A percentile compares a stretch with the other conserved stretches of the same genome.
phyloP scores from a whole-genome alignment of 1,140 invertebrate species.

The Glossosoma conforme region DNA sequence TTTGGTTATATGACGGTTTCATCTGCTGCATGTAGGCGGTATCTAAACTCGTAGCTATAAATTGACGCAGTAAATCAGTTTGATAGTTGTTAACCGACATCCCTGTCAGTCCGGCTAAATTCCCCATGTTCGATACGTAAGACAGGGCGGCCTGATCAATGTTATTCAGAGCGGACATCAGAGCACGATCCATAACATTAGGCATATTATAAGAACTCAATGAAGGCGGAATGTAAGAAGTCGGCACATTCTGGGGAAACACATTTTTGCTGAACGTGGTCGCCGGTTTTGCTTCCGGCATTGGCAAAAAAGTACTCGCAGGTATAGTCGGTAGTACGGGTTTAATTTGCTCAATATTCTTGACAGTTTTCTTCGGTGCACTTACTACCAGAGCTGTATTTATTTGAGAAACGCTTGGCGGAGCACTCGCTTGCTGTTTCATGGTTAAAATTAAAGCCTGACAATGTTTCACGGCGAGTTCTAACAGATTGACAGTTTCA shows the following conservation, averaged over 20 bases:
- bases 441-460: constrained; percentile 36
- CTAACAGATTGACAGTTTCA: constrained; percentile 43
- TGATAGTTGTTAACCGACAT: constrained; percentile 8
- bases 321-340: constrained; percentile 8
- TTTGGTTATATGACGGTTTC: constrained; percentile 19
- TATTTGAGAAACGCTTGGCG: no score
- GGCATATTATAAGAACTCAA: constrained; percentile 9
- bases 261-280: constrained; percentile 8
- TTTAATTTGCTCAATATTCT: constrained; percentile 19
- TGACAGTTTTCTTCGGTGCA: no score
- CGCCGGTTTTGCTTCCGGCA: constrained; percentile 14
- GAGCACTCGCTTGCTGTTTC: constrained; percentile 41
- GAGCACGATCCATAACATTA: constrained; percentile 17
- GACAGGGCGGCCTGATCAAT: constrained; percentile 11
- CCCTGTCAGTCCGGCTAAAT: constrained; percentile 10
- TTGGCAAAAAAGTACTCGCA: constrained; percentile 18
- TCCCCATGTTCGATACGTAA: constrained; percentile 25
- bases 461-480: constrained; percentile 45
- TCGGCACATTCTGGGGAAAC: constrained; percentile 12
- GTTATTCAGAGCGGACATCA: constrained; percentile 22
- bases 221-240: constrained; percentile 17
- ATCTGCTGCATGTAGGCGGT: constrained; percentile 14
- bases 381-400: no score
- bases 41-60: constrained; percentile 16
- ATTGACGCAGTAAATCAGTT: constrained; percentile 24